Evolutionary conservation across 2,888 invertebrate genomes (phyloP).

Genomic region (Parasteatoda lunata): DNA sequence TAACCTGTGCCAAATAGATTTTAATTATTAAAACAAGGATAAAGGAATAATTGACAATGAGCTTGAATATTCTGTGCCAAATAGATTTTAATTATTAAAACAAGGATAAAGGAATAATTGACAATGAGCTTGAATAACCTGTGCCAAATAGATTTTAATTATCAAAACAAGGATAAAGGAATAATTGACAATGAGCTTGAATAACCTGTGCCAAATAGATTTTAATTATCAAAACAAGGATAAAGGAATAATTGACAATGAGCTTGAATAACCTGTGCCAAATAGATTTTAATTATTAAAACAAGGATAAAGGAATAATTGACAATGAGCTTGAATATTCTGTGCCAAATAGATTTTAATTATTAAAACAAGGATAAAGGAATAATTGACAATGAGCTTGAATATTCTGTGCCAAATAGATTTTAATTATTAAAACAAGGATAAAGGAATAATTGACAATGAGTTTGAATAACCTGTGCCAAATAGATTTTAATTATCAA

Average conservation of each 20-base stretch:
- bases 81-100: too few species aligned
- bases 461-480: slow-evolving; percentile 92
- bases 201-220: slow-evolving; percentile 84
- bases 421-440: too few species aligned
- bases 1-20: slow-evolving; percentile 82
- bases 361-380: too few species aligned
- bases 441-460: slow-evolving; percentile 80
- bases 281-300: too few species aligned
- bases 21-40: too few species aligned
- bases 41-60: slow-evolving; percentile 81
- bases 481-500: too few species aligned
- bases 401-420: slow-evolving; percentile 84
- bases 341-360: slow-evolving; percentile 77
- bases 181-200: slow-evolving; percentile 87
- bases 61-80: slow-evolving; percentile 91
- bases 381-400: slow-evolving; percentile 87
- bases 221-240: too few species aligned
- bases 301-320: slow-evolving; percentile 73
- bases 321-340: slow-evolving; percentile 94
- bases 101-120: slow-evolving; percentile 75
- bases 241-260: slow-evolving; percentile 81
- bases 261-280: slow-evolving; percentile 91
- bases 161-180: too few species aligned
- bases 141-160: slow-evolving; percentile 76
- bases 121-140: slow-evolving; percentile 94